These are phyloP conservation scores for Australoheros facetus DNA, from an alignment of 2,797 vertebrate genomes.

Conservation along the genomic window DNA sequence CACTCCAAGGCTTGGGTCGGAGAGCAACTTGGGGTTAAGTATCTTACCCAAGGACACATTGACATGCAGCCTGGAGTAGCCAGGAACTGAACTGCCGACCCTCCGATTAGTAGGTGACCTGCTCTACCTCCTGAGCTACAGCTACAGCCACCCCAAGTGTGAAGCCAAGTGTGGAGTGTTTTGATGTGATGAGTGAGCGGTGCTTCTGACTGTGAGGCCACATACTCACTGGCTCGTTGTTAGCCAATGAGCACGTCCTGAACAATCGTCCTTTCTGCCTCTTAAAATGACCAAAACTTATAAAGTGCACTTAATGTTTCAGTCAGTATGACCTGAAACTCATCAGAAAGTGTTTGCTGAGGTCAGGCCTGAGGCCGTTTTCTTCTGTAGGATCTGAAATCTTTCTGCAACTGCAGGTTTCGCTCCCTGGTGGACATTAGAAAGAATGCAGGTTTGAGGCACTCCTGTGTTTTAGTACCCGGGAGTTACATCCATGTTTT, in stretches of 20 bases:
- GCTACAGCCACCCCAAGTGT: not conserved
- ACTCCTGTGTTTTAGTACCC: no score
- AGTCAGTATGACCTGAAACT: not conserved
- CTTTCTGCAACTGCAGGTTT: not conserved
- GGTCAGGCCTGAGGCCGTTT: fast-evolving
- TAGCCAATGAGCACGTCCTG: not conserved
- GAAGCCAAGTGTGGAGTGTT: not conserved
- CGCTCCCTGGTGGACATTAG: not conserved
- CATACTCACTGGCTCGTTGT: not conserved
- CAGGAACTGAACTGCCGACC: no score
- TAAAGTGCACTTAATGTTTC: not conserved
- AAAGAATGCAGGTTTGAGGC: not conserved
- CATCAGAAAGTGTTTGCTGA: no score
- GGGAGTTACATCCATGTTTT: no score
- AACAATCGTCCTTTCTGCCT: not conserved
- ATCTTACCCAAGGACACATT: no score
- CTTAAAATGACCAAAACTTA: not conserved
- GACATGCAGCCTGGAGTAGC: no score
- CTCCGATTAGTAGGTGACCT: no score
- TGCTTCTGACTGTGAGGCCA: not conserved
- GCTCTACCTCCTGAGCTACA: no score
- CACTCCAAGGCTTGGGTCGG: no score
- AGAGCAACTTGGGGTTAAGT: no score
- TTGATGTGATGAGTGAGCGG: not conserved
- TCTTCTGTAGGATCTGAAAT: not conserved